phyloP scores from a whole-genome alignment of 2,113 vertebrate genomes.

The Thunnus thynnus region DNA sequence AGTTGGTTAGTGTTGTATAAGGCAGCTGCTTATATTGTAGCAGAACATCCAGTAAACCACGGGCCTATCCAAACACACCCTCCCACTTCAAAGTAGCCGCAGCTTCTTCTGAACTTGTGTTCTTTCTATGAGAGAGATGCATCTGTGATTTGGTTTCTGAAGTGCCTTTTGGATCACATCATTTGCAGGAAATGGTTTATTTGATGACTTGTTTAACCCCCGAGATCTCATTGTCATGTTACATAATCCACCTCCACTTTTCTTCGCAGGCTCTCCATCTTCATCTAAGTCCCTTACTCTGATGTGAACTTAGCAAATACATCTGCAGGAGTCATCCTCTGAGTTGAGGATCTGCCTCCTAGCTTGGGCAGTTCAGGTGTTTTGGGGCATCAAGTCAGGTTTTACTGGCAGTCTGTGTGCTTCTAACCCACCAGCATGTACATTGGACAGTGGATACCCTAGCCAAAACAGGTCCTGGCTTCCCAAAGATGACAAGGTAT shows the following conservation, averaged over 20 bases:
- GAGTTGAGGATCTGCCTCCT: constrained; percentile 43
- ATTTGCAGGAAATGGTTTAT: constrained; percentile 12
- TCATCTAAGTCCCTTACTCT: constrained; percentile 45
- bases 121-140: constrained; percentile 6
- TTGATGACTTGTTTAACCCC: constrained; percentile 16
- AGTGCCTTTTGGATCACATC: background rate
- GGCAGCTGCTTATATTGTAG: constrained; percentile 18
- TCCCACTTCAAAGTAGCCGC: constrained; percentile 71
- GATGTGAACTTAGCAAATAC: constrained; percentile 62
- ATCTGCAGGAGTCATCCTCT: constrained; percentile 51
- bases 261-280: constrained; percentile 63
- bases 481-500: constrained; percentile 85
- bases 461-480: constrained; percentile 79
- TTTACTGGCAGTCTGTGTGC: constrained; percentile 73
- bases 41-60: constrained; percentile 53
- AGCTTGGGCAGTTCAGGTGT: constrained; percentile 42
- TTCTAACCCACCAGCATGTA: constrained; percentile 79
- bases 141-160: constrained; percentile 7
- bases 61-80: constrained; percentile 79
- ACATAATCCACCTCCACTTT: constrained; percentile 77
- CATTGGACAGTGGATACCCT: constrained; percentile 77
- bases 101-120: constrained; percentile 54
- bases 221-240: constrained; percentile 58
- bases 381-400: constrained; percentile 64
- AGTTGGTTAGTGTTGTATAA: constrained; percentile 18